Base-by-base conservation (phyloP, 1,140 invertebrate species). In the Zaprionus capensis region DNA sequence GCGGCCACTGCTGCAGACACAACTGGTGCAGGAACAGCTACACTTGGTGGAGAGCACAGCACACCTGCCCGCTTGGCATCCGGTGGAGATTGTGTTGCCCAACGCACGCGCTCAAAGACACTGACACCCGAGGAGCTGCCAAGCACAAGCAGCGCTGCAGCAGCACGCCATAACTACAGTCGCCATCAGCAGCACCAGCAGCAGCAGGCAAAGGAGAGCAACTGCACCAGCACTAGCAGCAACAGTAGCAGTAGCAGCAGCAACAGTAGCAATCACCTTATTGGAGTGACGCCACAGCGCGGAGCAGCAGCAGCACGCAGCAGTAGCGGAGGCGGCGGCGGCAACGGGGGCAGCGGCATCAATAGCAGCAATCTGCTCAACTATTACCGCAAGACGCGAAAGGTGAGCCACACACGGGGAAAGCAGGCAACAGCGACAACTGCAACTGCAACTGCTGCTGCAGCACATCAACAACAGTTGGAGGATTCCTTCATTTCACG, bases 371-470 rank as follows among this genome's bases (percentile, higher is more conserved):
- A 90, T 78, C 71, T 92, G 68, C 74, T 92, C 5, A 92, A 91
- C 58, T 92, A 92, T 68, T 92, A 92, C 78, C 83, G 91, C 20
- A 92, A 92, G 75, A 92, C 91, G 59, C 86, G 91, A 38, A 92
- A 91, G 71, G 78, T 85, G 17, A 92, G 91, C 76, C 84, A 92
- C 58, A 82, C 74, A 7, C 87, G 84, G 44, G 70, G 58, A 38
- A 85, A 86, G 63, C 24, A 58, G 1, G 15, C 63, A 56, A 38
- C 66, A 65, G 6, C 72, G 62, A 24, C 72, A 76, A 22, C 22
- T 22, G 38, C 31, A 28, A 17, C 6, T 46, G 4, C 49, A 59
- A 9, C 64, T 44, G 6, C 63, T 5, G 36, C 46, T 41, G 31
- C 73, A 34, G 44, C 57, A 11, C 65, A 59, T 24, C 67, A 67